Evolutionary conservation across 2,888 invertebrate species (phyloP), one percentile per base, ranked within the genome.

Genomic region (Parelbella ahira): DNA sequence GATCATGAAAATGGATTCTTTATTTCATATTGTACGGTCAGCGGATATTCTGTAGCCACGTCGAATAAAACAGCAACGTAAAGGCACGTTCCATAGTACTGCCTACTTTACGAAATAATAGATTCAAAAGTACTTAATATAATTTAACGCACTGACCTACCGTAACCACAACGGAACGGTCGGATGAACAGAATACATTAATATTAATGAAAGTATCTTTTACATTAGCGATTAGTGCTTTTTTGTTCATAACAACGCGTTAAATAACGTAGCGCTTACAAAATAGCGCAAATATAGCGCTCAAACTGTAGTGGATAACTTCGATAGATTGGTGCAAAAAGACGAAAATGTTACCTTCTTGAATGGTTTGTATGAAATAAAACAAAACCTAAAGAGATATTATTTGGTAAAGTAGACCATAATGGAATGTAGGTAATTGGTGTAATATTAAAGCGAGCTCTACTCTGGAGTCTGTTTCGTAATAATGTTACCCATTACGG

Each of bases 1-100:
- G 41, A 42, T 34, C 34, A 34, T 42, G 18, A 42, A 33, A 42
- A 28, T 27, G 15, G 10, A 21, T 27, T 42, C 21, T 28, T 15
- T 10, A 23, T 34, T 42, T 34, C 11, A 7, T 42, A 15, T 42
- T 34, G 12, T 27, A 11, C 10, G 15, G 21, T 27, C 9, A 25
- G 33, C 21, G 19, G 15, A 34, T 21, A 28, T 32, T 27, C 20
- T 19, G 6, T 1, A 21, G 20, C 5, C 2, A 6, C 2, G 33
- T 23, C 4, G 33, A 23, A 23, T 18, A 12, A 41, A 29, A 33
- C 19, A 1, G 19, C 9, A 23, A 21, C 12, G 21, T 21, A 13
- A 13, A 33, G 6, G 7, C n/a, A 32, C 20, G 12, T 7, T 9
- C 5, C 7, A n/a, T 23, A 19, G 20, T 18, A 18, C 8, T 18